phyloP scores from a whole-genome alignment of 2,797 vertebrate species.

The Gymnodraco acuticeps region DNA sequence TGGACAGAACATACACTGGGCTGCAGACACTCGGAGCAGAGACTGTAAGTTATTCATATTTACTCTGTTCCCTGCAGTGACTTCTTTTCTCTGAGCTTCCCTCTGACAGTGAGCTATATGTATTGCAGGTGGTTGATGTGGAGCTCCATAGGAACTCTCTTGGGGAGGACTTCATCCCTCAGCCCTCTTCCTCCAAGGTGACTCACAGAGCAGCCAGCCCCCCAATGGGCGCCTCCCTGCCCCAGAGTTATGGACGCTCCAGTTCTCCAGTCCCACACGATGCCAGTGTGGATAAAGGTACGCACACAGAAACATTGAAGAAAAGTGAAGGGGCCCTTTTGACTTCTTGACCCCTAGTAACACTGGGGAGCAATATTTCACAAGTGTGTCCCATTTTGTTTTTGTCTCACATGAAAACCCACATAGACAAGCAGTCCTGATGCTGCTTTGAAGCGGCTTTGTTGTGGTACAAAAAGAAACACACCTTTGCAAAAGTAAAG shows the following conservation, averaged over 20 bases:
- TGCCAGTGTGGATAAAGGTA: slow-evolving; percentile 91
- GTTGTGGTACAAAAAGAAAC: background rate
- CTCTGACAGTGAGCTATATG: slow-evolving; percentile 39
- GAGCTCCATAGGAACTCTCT: slow-evolving; percentile 95
- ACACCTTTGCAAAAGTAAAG: background rate
- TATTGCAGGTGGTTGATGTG: slow-evolving; percentile 94
- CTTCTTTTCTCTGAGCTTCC: slow-evolving; percentile 10
- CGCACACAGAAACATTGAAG: slow-evolving; percentile 1
- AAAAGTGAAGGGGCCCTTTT: background rate
- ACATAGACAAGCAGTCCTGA: background rate
- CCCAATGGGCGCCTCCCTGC: slow-evolving; percentile 76
- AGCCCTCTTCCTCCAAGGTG: slow-evolving; percentile 77
- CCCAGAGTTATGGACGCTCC: slow-evolving; percentile 77
- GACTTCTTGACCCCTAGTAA: background rate
- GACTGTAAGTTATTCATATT: slow-evolving; percentile 87
- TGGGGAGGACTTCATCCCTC: slow-evolving; percentile 88
- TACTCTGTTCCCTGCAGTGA: slow-evolving; percentile 5
- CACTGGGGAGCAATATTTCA: background rate
- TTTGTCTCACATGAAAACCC: fast-evolving
- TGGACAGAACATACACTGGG: slow-evolving; percentile 98
- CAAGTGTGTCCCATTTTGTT: background rate
- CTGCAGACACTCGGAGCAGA: slow-evolving; percentile 98
- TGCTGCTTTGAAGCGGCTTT: background rate
- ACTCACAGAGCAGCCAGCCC: slow-evolving; percentile 81
- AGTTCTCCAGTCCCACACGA: slow-evolving; percentile 88